Base-by-base conservation (phyloP, 2,888 invertebrate genomes). In the Chymomyza fuscimana region DNA sequence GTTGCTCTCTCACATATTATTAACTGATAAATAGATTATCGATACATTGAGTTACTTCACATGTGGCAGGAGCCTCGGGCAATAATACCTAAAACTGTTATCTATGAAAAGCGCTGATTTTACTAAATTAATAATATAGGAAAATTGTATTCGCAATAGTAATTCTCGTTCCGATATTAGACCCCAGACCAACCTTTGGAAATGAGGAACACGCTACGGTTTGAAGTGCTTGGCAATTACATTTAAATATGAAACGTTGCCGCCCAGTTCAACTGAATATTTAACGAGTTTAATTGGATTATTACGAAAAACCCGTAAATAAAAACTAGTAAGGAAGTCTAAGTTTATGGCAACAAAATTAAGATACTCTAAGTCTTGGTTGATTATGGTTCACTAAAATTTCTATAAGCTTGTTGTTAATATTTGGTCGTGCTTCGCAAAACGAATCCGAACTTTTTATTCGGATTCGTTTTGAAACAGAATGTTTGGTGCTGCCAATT, bases 211-310 rank as follows among this genome's bases (percentile, higher is more conserved):
- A 9, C 29, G n/a, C 60, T 15, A 25, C 60, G 5, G 25, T 60
- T 60, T 60, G 32, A 32, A 60, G 60, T 16, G 32, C 32, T 32
- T 32, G 32, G 32, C 25, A 54, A 58, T 56, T 32, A 59, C 54
- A 54, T 58, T 32, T 76, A 74, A 82, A 80, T 83, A 76, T 70
- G 54, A 60, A 72, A 69, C 36, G 29, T 50, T 71, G 70, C 63
- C 77, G 74, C 64, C 58, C 64, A 60, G 46, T 29, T 72, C 74
- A 73, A 87, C 74, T 82, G 73, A 67, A 85, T 79, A 82, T 76
- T 78, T 77, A 84, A 87, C 78, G 69, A 72, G 69, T 65, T 71
- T 80, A 82, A 87, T 87, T 84, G 74, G 72, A 74, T 61, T 67
- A 29, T 22, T 58, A 15, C 58, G 15, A 52, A 22, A 62, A 46